These are phyloP conservation scores for Melanotaenia maccullochi DNA, from an alignment of 2,797 vertebrate genomes.

Conservation along the genomic window DNA sequence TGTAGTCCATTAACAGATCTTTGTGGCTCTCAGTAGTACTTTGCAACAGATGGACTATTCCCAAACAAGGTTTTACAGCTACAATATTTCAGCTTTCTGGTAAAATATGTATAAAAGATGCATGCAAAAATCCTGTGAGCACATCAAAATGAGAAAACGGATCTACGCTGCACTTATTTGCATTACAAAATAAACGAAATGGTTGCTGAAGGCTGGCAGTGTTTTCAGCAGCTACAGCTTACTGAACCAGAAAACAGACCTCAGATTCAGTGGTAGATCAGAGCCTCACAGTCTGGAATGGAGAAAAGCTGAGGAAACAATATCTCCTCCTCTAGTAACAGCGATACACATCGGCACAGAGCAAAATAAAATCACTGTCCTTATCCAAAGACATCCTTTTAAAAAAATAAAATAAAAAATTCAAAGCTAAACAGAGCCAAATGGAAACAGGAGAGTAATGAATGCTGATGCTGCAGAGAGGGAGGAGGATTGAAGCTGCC, in stretches of 20 bases:
- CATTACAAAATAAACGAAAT: constrained; percentile 19
- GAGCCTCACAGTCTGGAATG: constrained; percentile 62
- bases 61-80: neutral
- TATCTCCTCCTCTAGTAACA: constrained; percentile 50
- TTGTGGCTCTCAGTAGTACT: neutral
- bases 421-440: constrained; percentile 2
- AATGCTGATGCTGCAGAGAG: constrained; percentile 24
- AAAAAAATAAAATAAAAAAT: constrained; percentile 21
- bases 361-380: constrained; percentile 36
- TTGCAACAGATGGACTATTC: constrained; percentile 15
- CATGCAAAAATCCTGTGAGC: neutral
- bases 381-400: constrained; percentile 46
- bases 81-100: neutral
- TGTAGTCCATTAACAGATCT: constrained; percentile 16
- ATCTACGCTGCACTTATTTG: neutral
- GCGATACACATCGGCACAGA: constrained; percentile 39
- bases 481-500: constrained; percentile 27
- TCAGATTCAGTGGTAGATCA: constrained; percentile 68
- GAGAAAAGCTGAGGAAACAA: constrained; percentile 58
- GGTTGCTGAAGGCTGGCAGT: neutral
- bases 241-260: constrained; percentile 69
- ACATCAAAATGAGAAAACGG: neutral
- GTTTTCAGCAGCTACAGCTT: constrained; percentile 18
- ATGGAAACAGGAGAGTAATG: constrained; percentile 20
- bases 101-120: neutral